Evolutionary conservation across 2,888 invertebrate species (phyloP).

Genomic region (Drosophila nr. fundita): DNA sequence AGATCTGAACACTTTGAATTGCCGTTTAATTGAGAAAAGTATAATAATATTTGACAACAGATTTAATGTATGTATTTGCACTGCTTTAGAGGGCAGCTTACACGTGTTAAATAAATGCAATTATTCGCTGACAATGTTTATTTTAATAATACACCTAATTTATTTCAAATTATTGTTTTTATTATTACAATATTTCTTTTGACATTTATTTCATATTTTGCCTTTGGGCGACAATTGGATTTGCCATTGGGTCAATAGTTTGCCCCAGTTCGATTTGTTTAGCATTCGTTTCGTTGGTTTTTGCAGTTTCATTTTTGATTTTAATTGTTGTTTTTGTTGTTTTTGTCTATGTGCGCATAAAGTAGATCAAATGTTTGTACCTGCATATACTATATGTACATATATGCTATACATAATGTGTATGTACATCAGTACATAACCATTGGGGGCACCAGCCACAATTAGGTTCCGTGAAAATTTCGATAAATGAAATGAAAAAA

Average conservation of each 20-base stretch:
- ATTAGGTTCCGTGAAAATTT: background rate
- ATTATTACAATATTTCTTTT: slow-evolving; percentile 20
- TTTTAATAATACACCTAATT: slow-evolving; percentile 6
- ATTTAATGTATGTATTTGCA: background rate
- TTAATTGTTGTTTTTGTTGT: slow-evolving; percentile 27
- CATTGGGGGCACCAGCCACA: background rate
- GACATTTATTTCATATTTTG: background rate
- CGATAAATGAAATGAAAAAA: background rate
- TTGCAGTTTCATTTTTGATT: slow-evolving; percentile 29
- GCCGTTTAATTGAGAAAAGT: background rate
- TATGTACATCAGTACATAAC: background rate
- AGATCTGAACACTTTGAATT: background rate
- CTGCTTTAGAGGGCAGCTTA: no score
- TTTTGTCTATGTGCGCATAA: slow-evolving; percentile 24
- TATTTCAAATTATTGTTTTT: slow-evolving; percentile 23
- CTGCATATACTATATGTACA: background rate
- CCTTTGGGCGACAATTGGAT: slow-evolving; percentile 6
- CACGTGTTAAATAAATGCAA: background rate
- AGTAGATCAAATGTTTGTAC: slow-evolving; percentile 3
- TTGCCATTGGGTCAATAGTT: slow-evolving; percentile 26
- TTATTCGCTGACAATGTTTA: slow-evolving; percentile 1
- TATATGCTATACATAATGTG: background rate
- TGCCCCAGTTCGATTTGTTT: slow-evolving; percentile 25
- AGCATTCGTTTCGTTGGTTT: slow-evolving; percentile 15
- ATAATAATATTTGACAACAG: background rate